Conservation (phyloP, 1,140 invertebrate species). For the Chelonus insularis region DNA sequence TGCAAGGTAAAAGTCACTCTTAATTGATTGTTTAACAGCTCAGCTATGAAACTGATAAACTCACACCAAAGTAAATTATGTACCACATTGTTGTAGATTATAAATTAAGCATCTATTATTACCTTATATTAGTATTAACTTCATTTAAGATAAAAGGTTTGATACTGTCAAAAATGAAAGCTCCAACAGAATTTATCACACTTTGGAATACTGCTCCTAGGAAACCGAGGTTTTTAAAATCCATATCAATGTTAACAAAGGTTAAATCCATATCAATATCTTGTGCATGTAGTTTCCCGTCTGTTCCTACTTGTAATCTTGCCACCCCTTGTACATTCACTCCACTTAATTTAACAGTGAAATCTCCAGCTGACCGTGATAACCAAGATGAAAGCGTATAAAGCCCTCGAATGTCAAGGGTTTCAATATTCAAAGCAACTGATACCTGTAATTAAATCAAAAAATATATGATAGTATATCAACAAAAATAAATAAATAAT, state of each 20-base stretch:
- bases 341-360: conserved; percentile 71
- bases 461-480: not conserved
- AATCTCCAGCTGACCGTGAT: conserved; percentile 71
- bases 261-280: conserved; percentile 78
- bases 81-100: no score
- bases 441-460: conserved; percentile 61
- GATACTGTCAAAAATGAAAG: conserved; percentile 81
- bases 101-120: conserved; percentile 37
- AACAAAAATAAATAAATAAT: not conserved
- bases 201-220: conserved; percentile 75
- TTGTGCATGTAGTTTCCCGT: conserved; percentile 75
- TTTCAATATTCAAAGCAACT: conserved; percentile 69
- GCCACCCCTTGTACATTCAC: conserved; percentile 71
- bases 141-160: conserved; percentile 80
- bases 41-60: no score
- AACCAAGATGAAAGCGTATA: conserved; percentile 76
- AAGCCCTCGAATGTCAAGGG: conserved; percentile 71
- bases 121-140: conserved; percentile 69
- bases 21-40: no score
- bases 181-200: conserved; percentile 76
- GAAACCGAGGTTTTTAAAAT: conserved; percentile 80
- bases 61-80: no score
- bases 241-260: conserved; percentile 75
- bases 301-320: conserved; percentile 69
- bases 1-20: no score